These are phyloP conservation scores for Eleutherodactylus coqui DNA, from an alignment of 2,797 vertebrate genomes.

Conservation along the genomic window DNA sequence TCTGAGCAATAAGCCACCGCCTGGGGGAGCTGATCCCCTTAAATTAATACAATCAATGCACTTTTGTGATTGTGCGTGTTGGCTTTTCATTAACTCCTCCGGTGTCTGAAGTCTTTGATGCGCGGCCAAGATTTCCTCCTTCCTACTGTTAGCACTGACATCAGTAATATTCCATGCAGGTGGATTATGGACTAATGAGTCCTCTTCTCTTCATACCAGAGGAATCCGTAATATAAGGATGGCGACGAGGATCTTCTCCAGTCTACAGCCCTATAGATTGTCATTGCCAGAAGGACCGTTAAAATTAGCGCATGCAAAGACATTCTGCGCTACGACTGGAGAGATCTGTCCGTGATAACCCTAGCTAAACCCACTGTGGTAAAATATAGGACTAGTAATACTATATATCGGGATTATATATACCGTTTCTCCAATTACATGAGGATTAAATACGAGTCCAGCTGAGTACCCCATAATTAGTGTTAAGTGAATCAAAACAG, in stretches of 20 bases:
- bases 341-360: background rate
- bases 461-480: too few species aligned
- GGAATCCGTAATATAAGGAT: background rate
- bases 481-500: too few species aligned
- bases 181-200: background rate
- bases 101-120: background rate
- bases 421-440: too few species aligned
- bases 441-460: too few species aligned
- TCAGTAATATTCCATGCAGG: background rate
- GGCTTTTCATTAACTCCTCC: constrained; percentile 16
- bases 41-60: constrained; percentile 11
- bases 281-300: background rate
- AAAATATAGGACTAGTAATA: background rate
- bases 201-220: background rate
- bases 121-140: constrained; percentile 16
- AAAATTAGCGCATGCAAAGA: too few species aligned
- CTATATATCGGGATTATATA: background rate
- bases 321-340: background rate
- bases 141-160: background rate
- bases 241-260: background rate
- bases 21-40: constrained; percentile 3
- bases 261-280: background rate
- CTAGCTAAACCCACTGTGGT: background rate
- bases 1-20: background rate
- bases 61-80: background rate